Evolutionary conservation across 1,140 invertebrate species (phyloP).

Genomic region (Harpegnathos saltator): DNA sequence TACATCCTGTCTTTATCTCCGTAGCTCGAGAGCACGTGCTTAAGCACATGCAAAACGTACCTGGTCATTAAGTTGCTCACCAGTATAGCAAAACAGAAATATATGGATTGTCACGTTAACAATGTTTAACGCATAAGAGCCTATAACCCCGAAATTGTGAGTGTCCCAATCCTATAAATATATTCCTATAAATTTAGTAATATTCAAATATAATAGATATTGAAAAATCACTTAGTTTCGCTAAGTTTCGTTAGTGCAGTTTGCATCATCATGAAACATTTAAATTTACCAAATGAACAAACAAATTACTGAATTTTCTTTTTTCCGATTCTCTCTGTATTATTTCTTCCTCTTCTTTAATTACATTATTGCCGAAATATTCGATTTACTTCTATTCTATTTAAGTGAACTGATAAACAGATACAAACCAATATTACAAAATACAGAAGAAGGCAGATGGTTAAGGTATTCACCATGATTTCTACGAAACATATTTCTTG

Average conservation of each 20-base stretch:
- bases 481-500: constrained; percentile 74
- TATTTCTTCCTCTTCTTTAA: no score
- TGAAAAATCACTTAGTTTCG: neutral
- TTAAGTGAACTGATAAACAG: no score
- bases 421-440: neutral
- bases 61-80: neutral
- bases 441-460: neutral
- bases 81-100: neutral
- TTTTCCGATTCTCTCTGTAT: neutral
- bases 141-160: constrained; percentile 52
- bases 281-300: no score
- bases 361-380: constrained; percentile 63
- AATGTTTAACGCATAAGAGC: neutral
- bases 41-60: neutral
- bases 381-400: no score
- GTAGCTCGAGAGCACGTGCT: no score
- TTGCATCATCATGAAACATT: no score
- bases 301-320: neutral
- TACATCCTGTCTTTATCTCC: no score
- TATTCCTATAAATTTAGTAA: neutral
- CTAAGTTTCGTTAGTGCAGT: no score
- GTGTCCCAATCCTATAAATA: constrained; percentile 63
- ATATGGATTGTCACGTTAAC: neutral
- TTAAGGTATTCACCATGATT: neutral
- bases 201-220: neutral